phyloP scores from a whole-genome alignment of 2,888 invertebrate species.

The Pterobdella sp. region DNA sequence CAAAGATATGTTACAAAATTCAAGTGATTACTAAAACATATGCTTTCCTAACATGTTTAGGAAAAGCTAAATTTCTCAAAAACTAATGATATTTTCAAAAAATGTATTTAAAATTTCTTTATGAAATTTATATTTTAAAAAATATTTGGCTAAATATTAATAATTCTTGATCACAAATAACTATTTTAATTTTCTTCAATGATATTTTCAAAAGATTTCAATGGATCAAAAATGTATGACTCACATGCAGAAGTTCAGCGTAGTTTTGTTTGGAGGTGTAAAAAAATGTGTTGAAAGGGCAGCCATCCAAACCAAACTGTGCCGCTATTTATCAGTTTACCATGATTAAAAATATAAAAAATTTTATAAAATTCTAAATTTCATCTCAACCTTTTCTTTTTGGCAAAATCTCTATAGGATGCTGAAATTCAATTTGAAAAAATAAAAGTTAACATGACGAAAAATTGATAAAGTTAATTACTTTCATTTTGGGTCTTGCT shows the following conservation, averaged over 20 bases:
- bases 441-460: neutral
- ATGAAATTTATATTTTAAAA: neutral
- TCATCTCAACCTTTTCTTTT: conserved; percentile 44
- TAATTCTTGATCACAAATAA: conserved; percentile 7
- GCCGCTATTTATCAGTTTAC: conserved; percentile 40
- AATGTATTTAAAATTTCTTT: neutral
- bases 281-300: conserved; percentile 82
- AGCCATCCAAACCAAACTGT: conserved; percentile 79
- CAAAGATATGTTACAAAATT: no score
- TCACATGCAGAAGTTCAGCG: conserved; percentile 71
- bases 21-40: no score
- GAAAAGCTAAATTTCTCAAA: no score
- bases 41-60: no score
- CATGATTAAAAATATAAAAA: conserved; percentile 10
- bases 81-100: no score
- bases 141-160: neutral
- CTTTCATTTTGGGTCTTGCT: conserved; percentile 79
- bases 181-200: neutral
- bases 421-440: conserved; percentile 46
- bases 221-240: conserved; percentile 7
- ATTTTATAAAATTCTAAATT: neutral
- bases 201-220: neutral
- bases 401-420: conserved; percentile 64
- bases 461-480: conserved; percentile 31
- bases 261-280: conserved; percentile 82